Evolutionary conservation across 35 echinoderm and acorn worm species (phyloP).

Genomic region (Amphiura filiformis): DNA sequence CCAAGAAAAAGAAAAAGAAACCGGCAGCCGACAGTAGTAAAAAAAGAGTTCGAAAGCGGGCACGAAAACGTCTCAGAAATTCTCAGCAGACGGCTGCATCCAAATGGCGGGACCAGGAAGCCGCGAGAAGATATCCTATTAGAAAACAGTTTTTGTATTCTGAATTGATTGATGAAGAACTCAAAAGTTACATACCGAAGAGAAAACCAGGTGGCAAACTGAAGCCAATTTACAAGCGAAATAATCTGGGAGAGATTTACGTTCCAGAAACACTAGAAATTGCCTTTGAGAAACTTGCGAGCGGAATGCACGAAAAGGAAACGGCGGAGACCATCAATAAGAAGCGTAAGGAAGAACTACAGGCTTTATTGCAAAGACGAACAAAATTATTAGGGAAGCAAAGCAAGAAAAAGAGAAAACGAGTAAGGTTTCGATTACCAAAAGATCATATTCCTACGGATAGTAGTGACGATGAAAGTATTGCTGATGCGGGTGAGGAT

Average conservation of each 20-base stretch:
- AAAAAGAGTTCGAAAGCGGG: background rate
- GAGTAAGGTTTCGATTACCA: constrained; percentile 57
- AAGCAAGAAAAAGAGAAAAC: constrained; percentile 39
- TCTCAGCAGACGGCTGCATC: background rate
- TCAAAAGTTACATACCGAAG: constrained; percentile 52
- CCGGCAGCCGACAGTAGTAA: constrained; percentile 4
- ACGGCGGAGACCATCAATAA: constrained; percentile 48
- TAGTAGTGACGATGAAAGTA: background rate
- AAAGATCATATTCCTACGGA: background rate
- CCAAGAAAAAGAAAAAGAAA: constrained; percentile 45
- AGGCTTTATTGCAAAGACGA: constrained; percentile 53
- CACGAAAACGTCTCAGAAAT: background rate
- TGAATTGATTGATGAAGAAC: constrained; percentile 49
- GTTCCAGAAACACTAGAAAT: constrained; percentile 23
- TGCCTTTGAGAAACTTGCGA: background rate
- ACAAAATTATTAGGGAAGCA: constrained; percentile 25
- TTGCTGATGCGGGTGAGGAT: background rate
- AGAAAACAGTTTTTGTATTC: constrained; percentile 71
- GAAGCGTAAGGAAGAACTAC: constrained; percentile 41
- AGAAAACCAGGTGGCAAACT: constrained; percentile 65
- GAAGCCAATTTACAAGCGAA: constrained; percentile 72
- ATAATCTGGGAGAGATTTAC: constrained; percentile 47
- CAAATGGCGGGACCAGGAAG: constrained; percentile 36
- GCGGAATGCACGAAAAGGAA: background rate
- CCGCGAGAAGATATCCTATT: constrained; percentile 40